Base-by-base conservation (phyloP, 1,140 invertebrate species). In the Papilio glaucus region DNA sequence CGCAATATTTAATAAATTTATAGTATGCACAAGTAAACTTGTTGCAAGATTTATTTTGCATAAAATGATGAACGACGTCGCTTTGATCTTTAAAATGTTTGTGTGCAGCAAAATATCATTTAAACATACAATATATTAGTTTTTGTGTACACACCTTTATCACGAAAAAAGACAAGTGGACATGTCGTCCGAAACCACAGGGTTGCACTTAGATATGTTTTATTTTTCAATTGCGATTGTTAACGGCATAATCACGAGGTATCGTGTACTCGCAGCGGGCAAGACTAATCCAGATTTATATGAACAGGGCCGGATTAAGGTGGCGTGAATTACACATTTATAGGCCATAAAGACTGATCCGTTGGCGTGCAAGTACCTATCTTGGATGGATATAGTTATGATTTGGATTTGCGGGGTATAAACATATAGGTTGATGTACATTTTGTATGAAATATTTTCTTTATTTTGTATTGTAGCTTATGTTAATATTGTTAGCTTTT, bases 321-420 rank as follows among this genome's bases (percentile, higher is more conserved):
- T 85, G 86, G 90, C 90, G 90, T 89, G 89, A 90, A 90, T 92
- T 91, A 91, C 88, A 89, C 90, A 83, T 92, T 92, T 92, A 92
- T 91, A 92, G 89, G 87, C 89, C 89, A 89, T 92, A 92, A 92
- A 92, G 89, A 90, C 85, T 90, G 88, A 91, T 92, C 90, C 89
- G 85, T 88, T 90, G 88, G 87, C 89, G 84, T 83, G 87, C 80
- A 76, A 75, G 79, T 83, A 85, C 83, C 83, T 87, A 83, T 84
- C 79, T 73, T 71, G 76, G 77, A 77, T 84, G 83, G 83, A 85
- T 89, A 84, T 92, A 90, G 84, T 88, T 90, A 90, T 88, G 87
- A 88, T 85, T 83, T 87, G 85, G 79, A 83, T 81, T 83, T 83
- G 80, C 79, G 71, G 76, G 62, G 37, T 72, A 72, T 13, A 13